These are phyloP conservation scores for Lasaia peninsularis DNA, from an alignment of 1,140 invertebrate genomes.

Conservation along the genomic window DNA sequence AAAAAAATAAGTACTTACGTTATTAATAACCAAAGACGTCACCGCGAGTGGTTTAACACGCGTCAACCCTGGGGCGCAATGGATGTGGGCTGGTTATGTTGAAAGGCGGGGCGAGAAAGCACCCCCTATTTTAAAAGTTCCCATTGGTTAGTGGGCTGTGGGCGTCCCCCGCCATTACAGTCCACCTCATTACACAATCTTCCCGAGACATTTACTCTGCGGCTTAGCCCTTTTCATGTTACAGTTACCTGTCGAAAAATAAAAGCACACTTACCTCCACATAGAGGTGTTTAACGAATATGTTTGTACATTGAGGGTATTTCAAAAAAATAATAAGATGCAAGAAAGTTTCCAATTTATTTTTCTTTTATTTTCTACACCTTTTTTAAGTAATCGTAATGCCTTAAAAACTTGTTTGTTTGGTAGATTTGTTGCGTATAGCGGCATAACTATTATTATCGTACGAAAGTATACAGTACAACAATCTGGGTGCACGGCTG, in stretches of 20 bases:
- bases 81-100: conserved; percentile 12
- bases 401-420: too few species aligned
- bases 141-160: conserved; percentile 22
- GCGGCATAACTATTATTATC: too few species aligned
- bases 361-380: too few species aligned
- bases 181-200: conserved; percentile 21
- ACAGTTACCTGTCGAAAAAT: not conserved
- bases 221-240: not conserved
- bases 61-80: conserved; percentile 18
- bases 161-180: conserved; percentile 18
- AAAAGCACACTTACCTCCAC: not conserved
- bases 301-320: too few species aligned
- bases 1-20: conserved; percentile 7
- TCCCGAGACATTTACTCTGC: conserved; percentile 13
- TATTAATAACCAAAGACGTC: conserved; percentile 9
- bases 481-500: too few species aligned
- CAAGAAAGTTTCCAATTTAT: too few species aligned
- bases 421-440: too few species aligned
- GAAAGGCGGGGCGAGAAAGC: conserved; percentile 26
- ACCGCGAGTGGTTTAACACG: conserved; percentile 18
- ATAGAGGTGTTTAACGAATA: too few species aligned
- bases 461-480: too few species aligned
- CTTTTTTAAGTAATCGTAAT: too few species aligned
- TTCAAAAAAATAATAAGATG: too few species aligned
- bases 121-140: conserved; percentile 19